Base-by-base conservation (phyloP, 2,888 invertebrate genomes). In the Blastobasis adustella region DNA sequence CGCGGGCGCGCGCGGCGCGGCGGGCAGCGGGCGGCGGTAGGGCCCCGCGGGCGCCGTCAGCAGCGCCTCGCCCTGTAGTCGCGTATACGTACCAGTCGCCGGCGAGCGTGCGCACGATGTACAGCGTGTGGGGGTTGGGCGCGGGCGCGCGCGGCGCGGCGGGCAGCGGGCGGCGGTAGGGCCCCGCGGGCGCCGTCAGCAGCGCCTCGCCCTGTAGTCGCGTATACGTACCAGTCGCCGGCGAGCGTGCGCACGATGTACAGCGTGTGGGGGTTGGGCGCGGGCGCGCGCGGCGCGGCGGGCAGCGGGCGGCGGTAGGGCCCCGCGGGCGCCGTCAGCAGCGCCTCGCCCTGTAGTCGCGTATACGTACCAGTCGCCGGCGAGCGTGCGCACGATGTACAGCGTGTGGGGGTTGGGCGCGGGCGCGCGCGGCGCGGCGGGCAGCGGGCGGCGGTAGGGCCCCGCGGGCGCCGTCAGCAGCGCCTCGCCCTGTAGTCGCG, bases 131-230 rank as follows among this genome's bases (percentile, higher is more conserved):
- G 76, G 50, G 93, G 76, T 93, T 93, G 52, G 93, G 77, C 73
- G 93, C 90, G 50, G 93, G 74, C 72, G 93, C 93, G 45, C 90
- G 90, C 42, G 82, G 82, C 41, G 91, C 90, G 43, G 90, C 89
- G 6, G 93, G 59, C 84, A 76, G 8, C 83, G 80, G 66, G 85
- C 85, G 55, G 80, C 71, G 48, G 81, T 75, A 54, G 79, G 73
- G 49, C 85, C 84, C 4, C 23, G 72, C 7, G n/a, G 44, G n/a
- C 38, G 49, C 71, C 61, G 84, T 83, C 10, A 86, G 79, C 73
- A 86, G 66, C 65, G 75, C 76, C 66, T 8, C 54, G n/a, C n/a
- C n/a, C n/a, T n/a, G n/a, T n/a, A n/a, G n/a, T n/a, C n/a, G n/a
- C n/a, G n/a, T n/a, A n/a, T 37, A 59, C 61, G 51, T 44, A n/a